Evolutionary conservation across 1,140 invertebrate species (phyloP), one percentile per base, ranked within the genome.

Genomic region (Ditylenchus dipsaci): DNA sequence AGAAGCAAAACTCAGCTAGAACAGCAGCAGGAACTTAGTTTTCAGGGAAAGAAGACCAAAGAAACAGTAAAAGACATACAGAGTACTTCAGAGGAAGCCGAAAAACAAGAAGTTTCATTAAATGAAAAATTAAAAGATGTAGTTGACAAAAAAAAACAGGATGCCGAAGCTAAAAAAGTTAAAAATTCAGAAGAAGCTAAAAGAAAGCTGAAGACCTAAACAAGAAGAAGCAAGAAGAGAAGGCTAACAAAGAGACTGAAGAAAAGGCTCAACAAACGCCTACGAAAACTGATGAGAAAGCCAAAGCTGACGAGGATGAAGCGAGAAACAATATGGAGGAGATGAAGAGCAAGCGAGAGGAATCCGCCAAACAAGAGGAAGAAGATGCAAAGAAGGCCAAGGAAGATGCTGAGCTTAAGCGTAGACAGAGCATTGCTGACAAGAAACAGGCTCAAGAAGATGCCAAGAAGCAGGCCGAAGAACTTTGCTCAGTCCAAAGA

Each of bases 161-260:
- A 65, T 66, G n/a, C 38, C 1, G 57, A 65, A 19, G 56, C 43
- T 66, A 65, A 61, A n/a, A 27, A 65, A 64, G 27, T 15, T 56
- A n/a, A 61, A 65, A 56, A 43, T 5, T 1, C 66, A 64, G 57
- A 3, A 65, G 42, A 65, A 38, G 5, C 33, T 26, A 65, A 65
- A 65, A 38, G n/a, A 61, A 27, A 27, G 59, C 27, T 19, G 57
- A 56, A 1, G 56, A 63, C 8, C 23, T 27, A 64, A 65, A 63
- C 3, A 65, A 59, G 57, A 63, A 60, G 3, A 1, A 5, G 7
- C 63, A 56, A 19, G 57, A 65, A 19, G 3, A 5, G 3, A 61
- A 38, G 65, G 61, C n/a, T 29, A 67, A 21, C 71, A 69, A 30
- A 65, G 57, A 38, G 64, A n/a, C n/a, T n/a, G n/a, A n/a, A n/a